These are phyloP conservation scores for Galeopsomyia nigrocyanea DNA, from an alignment of 2,888 invertebrate species.

Conservation along the genomic window DNA sequence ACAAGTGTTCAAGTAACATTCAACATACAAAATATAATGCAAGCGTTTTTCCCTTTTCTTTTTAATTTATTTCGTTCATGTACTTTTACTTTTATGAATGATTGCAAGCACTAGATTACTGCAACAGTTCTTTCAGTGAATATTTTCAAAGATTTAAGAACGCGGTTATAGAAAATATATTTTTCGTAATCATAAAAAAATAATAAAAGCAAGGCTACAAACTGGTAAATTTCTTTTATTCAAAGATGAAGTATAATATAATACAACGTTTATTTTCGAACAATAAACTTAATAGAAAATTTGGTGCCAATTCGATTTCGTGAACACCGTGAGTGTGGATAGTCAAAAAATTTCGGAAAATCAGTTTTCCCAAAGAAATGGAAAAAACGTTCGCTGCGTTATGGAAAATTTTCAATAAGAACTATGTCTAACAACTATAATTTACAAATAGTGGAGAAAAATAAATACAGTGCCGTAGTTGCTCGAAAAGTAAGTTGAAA, in stretches of 20 bases:
- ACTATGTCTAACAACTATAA: conserved; percentile 34
- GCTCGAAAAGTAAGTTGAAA: conserved; percentile 15
- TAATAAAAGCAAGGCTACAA: conserved; percentile 46
- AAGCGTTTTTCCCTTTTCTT: conserved; percentile 2
- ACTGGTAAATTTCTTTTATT: conserved; percentile 56
- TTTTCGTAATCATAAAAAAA: background rate
- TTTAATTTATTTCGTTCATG: too few species aligned
- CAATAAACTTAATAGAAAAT: conserved; percentile 50
- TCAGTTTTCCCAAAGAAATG: conserved; percentile 40
- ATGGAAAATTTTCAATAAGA: conserved; percentile 27
- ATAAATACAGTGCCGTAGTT: conserved; percentile 20
- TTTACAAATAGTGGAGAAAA: conserved; percentile 31
- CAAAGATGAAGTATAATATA: conserved; percentile 60
- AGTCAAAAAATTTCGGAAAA: conserved; percentile 42
- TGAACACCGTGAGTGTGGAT: conserved; percentile 35
- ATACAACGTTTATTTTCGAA: conserved; percentile 49
- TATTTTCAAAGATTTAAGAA: too few species aligned
- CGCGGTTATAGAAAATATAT: too few species aligned
- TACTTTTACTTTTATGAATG: too few species aligned
- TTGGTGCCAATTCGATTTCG: conserved; percentile 33
- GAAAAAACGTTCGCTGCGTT: conserved; percentile 20
- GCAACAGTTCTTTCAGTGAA: too few species aligned
- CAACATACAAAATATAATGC: conserved; percentile 2
- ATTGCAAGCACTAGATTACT: too few species aligned
- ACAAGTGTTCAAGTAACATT: conserved; percentile 25